phyloP scores from a whole-genome alignment of 2,888 invertebrate species.

The Junonia oenone region DNA sequence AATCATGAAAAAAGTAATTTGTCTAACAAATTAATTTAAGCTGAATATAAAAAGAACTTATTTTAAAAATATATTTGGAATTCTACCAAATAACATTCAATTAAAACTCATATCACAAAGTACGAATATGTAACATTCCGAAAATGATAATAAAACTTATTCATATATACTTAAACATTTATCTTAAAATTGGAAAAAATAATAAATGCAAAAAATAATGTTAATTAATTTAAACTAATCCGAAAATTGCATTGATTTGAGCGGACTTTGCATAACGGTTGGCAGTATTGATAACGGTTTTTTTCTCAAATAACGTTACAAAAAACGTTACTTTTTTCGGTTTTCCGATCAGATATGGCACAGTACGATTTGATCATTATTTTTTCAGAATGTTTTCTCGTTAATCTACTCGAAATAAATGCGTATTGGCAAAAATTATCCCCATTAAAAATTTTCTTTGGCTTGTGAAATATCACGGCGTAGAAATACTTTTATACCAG shows the following conservation, averaged over 20 bases:
- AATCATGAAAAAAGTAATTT: slow-evolving; percentile 26
- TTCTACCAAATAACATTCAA: slow-evolving; percentile 56
- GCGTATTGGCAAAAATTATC: slow-evolving; percentile 50
- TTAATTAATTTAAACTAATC: slow-evolving; percentile 30
- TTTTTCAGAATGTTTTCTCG: slow-evolving; percentile 34
- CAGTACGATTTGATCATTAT: slow-evolving; percentile 35
- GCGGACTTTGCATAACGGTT: background rate
- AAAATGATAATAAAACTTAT: slow-evolving; percentile 49
- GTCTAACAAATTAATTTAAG: slow-evolving; percentile 37
- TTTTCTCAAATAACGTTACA: slow-evolving; percentile 10
- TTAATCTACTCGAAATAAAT: slow-evolving; percentile 58
- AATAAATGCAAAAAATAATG: slow-evolving; percentile 64
- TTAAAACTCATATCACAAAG: slow-evolving; percentile 73
- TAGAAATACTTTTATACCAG: slow-evolving; percentile 59
- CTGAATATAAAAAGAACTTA: slow-evolving; percentile 45
- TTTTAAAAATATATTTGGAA: slow-evolving; percentile 48
- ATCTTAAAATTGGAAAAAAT: slow-evolving; percentile 48
- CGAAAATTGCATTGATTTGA: slow-evolving; percentile 29
- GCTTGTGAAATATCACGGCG: slow-evolving; percentile 75
- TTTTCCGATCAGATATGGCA: slow-evolving; percentile 49
- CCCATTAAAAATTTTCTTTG: slow-evolving; percentile 59
- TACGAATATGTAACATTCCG: slow-evolving; percentile 63
- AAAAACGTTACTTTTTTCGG: slow-evolving; percentile 6
- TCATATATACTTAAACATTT: slow-evolving; percentile 44
- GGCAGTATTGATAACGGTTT: background rate